Conservation (phyloP, 2,113 vertebrate species). For the Xenopus tropicalis region DNA sequence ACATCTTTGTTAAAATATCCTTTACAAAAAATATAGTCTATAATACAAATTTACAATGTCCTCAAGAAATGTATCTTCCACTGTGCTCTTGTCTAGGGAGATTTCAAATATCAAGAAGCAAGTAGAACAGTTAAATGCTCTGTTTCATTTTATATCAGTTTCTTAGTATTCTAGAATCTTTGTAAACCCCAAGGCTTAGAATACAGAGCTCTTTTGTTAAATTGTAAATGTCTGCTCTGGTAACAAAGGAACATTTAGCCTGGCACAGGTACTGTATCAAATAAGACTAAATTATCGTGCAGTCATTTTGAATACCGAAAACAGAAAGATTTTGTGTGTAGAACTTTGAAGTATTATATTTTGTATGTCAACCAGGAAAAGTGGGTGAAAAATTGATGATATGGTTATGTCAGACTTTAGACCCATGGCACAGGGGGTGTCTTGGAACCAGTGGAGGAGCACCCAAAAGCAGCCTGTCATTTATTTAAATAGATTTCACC, state of each 20-base stretch:
- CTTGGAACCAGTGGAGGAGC: too few relatives aligned
- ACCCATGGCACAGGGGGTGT: too few relatives aligned
- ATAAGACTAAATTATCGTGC: conserved; percentile 37
- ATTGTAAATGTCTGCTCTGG: conserved; percentile 48
- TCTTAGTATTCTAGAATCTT: conserved; percentile 49
- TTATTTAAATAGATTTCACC: too few relatives aligned
- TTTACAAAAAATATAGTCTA: too few relatives aligned
- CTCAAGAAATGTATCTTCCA: conserved; percentile 53
- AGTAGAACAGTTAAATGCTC: conserved; percentile 52
- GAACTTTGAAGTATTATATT: background rate
- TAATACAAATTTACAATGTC: conserved; percentile 5
- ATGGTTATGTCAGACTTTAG: too few relatives aligned
- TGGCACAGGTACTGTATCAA: conserved; percentile 18
- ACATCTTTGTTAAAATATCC: too few relatives aligned
- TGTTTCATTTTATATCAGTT: conserved; percentile 45
- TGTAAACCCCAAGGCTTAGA: conserved; percentile 48
- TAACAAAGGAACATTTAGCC: conserved; percentile 51
- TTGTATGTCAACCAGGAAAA: too few relatives aligned
- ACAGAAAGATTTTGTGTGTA: conserved; percentile 20
- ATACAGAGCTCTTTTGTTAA: conserved; percentile 54
- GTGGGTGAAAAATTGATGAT: too few relatives aligned
- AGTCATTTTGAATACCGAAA: conserved; percentile 45
- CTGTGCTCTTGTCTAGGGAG: conserved; percentile 44
- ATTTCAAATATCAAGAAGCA: conserved; percentile 48
- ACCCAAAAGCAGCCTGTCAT: too few relatives aligned